These are phyloP conservation scores for Agriotes lineatus DNA, from an alignment of 2,888 invertebrate species.

Conservation along the genomic window DNA sequence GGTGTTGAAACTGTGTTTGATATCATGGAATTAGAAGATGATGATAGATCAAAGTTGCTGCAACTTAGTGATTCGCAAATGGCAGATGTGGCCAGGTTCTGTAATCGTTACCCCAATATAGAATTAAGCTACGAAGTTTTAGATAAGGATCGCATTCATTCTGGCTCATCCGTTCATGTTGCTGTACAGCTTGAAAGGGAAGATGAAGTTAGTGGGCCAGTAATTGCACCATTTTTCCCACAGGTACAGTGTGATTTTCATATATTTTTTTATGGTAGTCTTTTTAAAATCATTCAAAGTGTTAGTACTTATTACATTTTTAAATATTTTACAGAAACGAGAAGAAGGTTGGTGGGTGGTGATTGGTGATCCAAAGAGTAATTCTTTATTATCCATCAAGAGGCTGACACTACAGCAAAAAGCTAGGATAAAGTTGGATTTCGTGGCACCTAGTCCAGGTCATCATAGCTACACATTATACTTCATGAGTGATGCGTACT, in stretches of 20 bases:
- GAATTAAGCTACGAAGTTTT: conserved; percentile 93
- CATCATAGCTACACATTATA: conserved; percentile 94
- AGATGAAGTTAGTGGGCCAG: conserved; percentile 96
- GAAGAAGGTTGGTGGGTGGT: conserved; percentile 99
- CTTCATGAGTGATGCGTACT: conserved; percentile 99
- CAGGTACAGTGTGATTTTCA: conserved; percentile 69
- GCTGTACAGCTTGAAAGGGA: conserved; percentile 94
- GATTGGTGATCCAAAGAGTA: conserved; percentile 94
- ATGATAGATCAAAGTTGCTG: conserved; percentile 82
- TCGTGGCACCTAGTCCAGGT: conserved; percentile 92
- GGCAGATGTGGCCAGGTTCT: conserved; percentile 98
- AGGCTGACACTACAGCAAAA: conserved; percentile 93
- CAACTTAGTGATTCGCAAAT: conserved; percentile 89
- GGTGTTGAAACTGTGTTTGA: conserved; percentile 94
- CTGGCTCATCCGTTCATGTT: conserved; percentile 90
- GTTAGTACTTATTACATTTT: not conserved
- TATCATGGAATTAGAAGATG: conserved; percentile 95
- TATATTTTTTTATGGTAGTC: not conserved
- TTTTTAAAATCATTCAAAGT: not conserved
- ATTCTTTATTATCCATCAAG: conserved; percentile 96
- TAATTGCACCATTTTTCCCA: conserved; percentile 98
- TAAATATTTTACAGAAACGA: conserved; percentile 74
- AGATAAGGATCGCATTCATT: conserved; percentile 82
- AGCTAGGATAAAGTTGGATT: conserved; percentile 89
- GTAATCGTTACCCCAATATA: conserved; percentile 98